A percentile compares a stretch with the other conserved stretches of the same genome.
These are phyloP conservation scores for Sinocyclocheilus anshuiensis DNA, from an alignment of 2,113 vertebrate species.

Conservation along the genomic window DNA sequence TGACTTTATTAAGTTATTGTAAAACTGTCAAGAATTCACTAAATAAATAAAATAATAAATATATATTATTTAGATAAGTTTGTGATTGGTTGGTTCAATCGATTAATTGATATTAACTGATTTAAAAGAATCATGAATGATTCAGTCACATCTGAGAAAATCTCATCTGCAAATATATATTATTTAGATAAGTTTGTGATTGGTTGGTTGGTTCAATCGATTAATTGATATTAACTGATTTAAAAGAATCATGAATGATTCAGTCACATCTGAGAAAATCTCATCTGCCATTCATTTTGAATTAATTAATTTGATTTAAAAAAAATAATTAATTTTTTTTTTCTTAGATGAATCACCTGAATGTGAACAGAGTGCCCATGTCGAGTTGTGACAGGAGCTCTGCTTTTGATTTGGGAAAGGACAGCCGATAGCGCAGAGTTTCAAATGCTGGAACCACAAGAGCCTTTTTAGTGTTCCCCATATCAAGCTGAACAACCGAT, in stretches of 20 bases:
- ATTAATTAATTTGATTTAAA: background rate
- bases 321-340: too few relatives aligned
- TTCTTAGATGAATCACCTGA: constrained; percentile 79
- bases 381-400: constrained; percentile 97
- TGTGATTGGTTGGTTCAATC: background rate
- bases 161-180: background rate
- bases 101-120: too few relatives aligned
- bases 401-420: constrained; percentile 98
- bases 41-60: too few relatives aligned
- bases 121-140: background rate
- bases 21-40: background rate
- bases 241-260: background rate
- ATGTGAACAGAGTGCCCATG: constrained; percentile 98
- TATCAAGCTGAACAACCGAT: constrained; percentile 92
- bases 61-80: background rate
- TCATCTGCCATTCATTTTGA: background rate
- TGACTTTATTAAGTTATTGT: background rate
- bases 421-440: constrained; percentile 93
- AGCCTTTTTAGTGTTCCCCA: constrained; percentile 92
- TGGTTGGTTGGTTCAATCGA: background rate
- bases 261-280: background rate
- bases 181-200: background rate
- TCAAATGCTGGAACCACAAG: constrained; percentile 96
- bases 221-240: too few relatives aligned
- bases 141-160: background rate